These are phyloP conservation scores for Papilio dardanus DNA, from an alignment of 1,140 invertebrate genomes.

Conservation along the genomic window DNA sequence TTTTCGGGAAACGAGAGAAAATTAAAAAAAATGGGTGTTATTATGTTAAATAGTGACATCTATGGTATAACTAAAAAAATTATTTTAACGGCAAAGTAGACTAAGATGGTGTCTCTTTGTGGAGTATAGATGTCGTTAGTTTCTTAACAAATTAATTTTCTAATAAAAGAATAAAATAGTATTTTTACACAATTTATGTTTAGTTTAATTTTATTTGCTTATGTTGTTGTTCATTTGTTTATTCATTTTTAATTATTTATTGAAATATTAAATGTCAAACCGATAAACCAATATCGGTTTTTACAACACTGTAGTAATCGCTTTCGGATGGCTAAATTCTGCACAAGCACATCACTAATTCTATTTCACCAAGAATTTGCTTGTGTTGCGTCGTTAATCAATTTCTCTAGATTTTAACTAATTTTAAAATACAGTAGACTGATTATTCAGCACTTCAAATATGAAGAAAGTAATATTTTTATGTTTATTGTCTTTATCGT, in stretches of 20 bases:
- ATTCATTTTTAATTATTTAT: neutral
- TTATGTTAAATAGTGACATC: neutral
- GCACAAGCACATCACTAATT: constrained; percentile 30
- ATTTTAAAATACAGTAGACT: constrained; percentile 30
- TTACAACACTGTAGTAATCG: neutral
- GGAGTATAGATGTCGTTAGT: neutral
- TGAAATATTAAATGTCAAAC: neutral
- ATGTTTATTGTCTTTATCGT: constrained; percentile 63
- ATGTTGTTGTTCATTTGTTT: neutral
- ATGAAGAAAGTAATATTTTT: constrained; percentile 73
- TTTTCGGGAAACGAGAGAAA: too few species aligned
- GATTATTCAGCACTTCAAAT: constrained; percentile 44
- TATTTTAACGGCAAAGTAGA: neutral
- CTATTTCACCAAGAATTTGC: constrained; percentile 34
- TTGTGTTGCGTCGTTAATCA: constrained; percentile 29
- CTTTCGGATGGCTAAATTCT: neutral
- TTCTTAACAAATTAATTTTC: too few species aligned
- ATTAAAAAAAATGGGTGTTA: neutral
- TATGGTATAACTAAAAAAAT: too few species aligned
- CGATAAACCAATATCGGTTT: neutral
- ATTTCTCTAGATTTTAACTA: constrained; percentile 30
- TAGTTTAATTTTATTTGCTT: neutral
- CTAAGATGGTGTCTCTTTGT: neutral
- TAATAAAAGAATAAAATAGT: too few species aligned
- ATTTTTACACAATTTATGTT: neutral